Evolutionary conservation across 2,113 vertebrate genomes (phyloP).

Genomic region (Tylochromis polylepis): DNA sequence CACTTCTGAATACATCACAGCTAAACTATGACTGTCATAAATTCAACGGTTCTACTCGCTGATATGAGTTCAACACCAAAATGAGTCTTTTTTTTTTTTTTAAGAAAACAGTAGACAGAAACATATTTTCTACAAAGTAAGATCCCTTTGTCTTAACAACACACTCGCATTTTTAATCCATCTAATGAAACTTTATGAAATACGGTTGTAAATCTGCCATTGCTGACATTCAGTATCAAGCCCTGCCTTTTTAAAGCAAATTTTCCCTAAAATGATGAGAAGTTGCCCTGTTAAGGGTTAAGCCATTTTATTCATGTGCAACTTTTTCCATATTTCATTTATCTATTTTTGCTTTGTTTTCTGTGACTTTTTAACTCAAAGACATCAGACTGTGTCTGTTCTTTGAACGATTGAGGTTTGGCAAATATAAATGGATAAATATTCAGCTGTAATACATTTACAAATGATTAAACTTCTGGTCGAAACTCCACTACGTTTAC

Average conservation of each 20-base stretch:
- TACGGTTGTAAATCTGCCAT: neutral
- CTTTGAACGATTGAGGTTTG: neutral
- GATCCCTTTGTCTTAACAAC: neutral
- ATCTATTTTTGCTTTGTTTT: neutral
- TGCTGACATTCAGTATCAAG: neutral
- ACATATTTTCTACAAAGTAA: neutral
- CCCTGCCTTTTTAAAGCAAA: neutral
- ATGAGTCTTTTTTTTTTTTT: neutral
- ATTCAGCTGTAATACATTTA: neutral
- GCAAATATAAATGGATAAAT: neutral
- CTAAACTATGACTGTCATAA: neutral
- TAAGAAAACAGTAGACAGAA: neutral
- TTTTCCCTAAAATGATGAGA: neutral
- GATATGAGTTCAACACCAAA: neutral
- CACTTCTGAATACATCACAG: neutral
- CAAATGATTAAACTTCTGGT: neutral
- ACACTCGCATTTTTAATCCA: neutral
- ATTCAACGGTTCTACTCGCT: neutral
- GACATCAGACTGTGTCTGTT: neutral
- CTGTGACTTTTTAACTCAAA: rapidly evolving
- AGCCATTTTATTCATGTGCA: neutral
- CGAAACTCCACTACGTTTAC: neutral
- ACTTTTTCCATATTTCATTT: neutral
- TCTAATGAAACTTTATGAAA: neutral
- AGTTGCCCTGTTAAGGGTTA: rapidly evolving